Evolutionary conservation across 1,140 invertebrate genomes (phyloP).

Genomic region (Reticulitermes speratus): DNA sequence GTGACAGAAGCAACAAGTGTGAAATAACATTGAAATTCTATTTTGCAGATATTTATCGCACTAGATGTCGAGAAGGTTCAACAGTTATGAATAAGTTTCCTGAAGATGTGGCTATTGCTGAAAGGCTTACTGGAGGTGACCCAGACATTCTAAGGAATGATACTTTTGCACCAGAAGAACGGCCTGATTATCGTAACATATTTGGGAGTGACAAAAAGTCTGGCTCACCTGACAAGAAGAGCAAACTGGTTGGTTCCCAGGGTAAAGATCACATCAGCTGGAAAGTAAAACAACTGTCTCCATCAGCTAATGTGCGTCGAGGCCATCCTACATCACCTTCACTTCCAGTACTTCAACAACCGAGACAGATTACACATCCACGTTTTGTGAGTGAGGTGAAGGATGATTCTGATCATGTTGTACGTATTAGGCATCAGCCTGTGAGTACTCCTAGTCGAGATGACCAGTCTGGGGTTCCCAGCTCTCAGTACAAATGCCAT

Average conservation of each 20-base stretch:
- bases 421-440: slow-evolving; percentile 58
- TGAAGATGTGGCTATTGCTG: slow-evolving; percentile 65
- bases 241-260: slow-evolving; percentile 29
- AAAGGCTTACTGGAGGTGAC: slow-evolving; percentile 65
- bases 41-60: slow-evolving; percentile 56
- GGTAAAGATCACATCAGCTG: neutral
- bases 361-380: slow-evolving; percentile 50
- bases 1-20: too few species aligned
- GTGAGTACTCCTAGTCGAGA: slow-evolving; percentile 38
- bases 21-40: neutral
- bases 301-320: slow-evolving; percentile 5
- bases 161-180: slow-evolving; percentile 61
- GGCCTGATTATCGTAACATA: slow-evolving; percentile 54
- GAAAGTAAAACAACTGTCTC: neutral
- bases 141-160: slow-evolving; percentile 56
- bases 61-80: slow-evolving; percentile 54
- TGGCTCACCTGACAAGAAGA: slow-evolving; percentile 34
- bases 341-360: slow-evolving; percentile 12
- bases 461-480: slow-evolving; percentile 29
- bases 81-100: slow-evolving; percentile 72
- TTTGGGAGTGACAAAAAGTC: slow-evolving; percentile 48
- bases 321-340: neutral
- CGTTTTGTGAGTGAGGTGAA: slow-evolving; percentile 45
- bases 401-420: slow-evolving; percentile 61
- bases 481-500: slow-evolving; percentile 57